A percentile compares a stretch with the other conserved stretches of the same genome.
Evolutionary conservation across 2,888 invertebrate species (phyloP).

Genomic region (Metalampra italica): DNA sequence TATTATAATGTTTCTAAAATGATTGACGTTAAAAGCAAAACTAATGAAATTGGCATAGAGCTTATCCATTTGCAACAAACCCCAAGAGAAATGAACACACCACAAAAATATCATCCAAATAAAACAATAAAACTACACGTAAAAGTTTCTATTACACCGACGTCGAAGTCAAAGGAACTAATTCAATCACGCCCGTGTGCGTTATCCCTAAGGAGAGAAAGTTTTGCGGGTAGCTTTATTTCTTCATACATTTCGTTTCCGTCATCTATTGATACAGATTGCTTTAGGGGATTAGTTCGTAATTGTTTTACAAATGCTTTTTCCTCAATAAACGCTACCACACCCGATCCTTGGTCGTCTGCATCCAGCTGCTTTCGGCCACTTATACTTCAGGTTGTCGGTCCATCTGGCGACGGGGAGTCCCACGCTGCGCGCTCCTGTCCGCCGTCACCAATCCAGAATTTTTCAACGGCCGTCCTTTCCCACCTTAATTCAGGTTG

Average conservation of each 20-base stretch:
- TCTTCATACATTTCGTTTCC: constrained; percentile 23
- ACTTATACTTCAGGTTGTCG: too few species aligned
- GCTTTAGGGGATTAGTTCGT: constrained; percentile 27
- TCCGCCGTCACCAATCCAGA: too few species aligned
- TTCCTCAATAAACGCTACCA: too few species aligned
- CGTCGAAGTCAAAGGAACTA: constrained; percentile 26
- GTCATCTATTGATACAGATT: constrained; percentile 39
- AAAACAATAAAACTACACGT: background rate
- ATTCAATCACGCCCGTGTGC: constrained; percentile 40
- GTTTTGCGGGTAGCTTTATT: constrained; percentile 37
- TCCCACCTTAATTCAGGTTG: too few species aligned
- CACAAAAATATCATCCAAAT: background rate
- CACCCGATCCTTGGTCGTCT: too few species aligned
- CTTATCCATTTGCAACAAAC: background rate
- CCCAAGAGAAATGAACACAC: background rate
- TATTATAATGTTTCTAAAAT: too few species aligned
- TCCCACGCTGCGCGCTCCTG: too few species aligned
- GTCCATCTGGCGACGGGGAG: too few species aligned
- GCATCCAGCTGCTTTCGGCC: too few species aligned
- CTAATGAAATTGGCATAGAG: too few species aligned
- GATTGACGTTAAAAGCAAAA: too few species aligned
- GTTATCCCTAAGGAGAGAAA: constrained; percentile 30
- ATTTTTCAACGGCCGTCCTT: too few species aligned
- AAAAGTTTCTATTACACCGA: constrained; percentile 16
- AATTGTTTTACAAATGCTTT: background rate